Conservation (phyloP, 2,797 vertebrate genomes). For the Phataginus tricuspis region DNA sequence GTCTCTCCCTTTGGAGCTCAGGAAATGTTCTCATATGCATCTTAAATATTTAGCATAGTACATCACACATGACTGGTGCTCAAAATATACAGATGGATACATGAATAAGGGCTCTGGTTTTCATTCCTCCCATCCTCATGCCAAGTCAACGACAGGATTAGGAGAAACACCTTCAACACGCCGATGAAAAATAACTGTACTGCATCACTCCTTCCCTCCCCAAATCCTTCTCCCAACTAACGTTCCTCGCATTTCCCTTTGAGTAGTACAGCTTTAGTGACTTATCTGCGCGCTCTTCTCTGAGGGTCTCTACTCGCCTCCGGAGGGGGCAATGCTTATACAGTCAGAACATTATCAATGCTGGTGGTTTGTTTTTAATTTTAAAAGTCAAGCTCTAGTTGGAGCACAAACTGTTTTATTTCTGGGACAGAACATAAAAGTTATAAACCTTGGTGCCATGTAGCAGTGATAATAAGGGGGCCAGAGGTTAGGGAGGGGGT, state of each 20-base stretch:
- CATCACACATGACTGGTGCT: not conserved
- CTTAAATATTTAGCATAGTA: not conserved
- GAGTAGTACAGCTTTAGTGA: not conserved
- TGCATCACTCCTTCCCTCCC: not conserved
- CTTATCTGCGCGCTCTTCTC: not conserved
- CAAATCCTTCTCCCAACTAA: not conserved
- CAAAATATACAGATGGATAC: not conserved
- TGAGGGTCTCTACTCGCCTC: not conserved
- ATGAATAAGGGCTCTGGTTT: not conserved
- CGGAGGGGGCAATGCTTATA: not conserved
- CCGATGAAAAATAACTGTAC: not conserved
- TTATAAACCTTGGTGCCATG: not conserved
- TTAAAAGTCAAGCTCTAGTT: slow-evolving; percentile 18
- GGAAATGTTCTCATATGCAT: not conserved
- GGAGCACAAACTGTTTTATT: not conserved
- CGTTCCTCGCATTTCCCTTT: not conserved
- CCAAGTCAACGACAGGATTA: not conserved
- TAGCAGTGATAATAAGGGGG: not conserved
- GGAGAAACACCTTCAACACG: not conserved
- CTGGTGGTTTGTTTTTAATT: not conserved
- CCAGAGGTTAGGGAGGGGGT: not conserved
- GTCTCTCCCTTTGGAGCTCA: not conserved
- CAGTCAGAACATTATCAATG: not conserved
- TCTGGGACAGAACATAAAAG: not conserved
- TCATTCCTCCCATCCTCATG: not conserved